phyloP scores from a whole-genome alignment of 1,140 invertebrate genomes.

The Aphaenogaster rudis region DNA sequence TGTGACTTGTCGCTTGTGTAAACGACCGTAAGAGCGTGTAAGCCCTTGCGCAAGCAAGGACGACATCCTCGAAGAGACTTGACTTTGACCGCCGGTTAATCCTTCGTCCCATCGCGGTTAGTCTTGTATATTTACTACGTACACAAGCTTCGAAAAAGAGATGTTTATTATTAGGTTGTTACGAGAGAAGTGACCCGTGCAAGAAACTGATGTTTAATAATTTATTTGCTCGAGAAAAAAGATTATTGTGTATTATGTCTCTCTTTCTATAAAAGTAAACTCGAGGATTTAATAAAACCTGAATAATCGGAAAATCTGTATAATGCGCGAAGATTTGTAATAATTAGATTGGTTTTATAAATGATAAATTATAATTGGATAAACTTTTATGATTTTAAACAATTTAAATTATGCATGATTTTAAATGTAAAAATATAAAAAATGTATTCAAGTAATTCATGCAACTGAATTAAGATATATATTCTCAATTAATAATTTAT shows the following conservation, averaged over 20 bases:
- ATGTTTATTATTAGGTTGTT: neutral
- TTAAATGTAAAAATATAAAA: neutral
- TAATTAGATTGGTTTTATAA: neutral
- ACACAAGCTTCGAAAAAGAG: neutral
- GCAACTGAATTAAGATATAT: neutral
- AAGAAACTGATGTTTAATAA: neutral
- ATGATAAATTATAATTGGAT: neutral
- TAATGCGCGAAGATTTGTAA: neutral
- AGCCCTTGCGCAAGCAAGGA: constrained; percentile 57
- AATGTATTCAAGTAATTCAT: neutral
- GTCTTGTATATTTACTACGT: neutral
- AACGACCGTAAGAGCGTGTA: constrained; percentile 65
- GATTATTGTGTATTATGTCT: neutral
- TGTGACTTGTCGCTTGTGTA: constrained; percentile 59
- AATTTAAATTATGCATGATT: neutral
- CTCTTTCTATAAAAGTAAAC: neutral
- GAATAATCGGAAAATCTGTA: neutral
- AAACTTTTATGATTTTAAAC: neutral
- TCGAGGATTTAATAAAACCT: neutral
- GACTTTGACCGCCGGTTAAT: constrained; percentile 35
- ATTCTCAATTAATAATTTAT: neutral
- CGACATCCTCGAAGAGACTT: constrained; percentile 28
- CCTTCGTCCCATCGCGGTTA: constrained; percentile 5
- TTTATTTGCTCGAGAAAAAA: neutral
- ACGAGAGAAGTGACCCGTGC: neutral